A percentile compares a stretch with the other conserved stretches of the same genome.
These are phyloP conservation scores for Dipodomys stephensi DNA, from an alignment of 2,113 vertebrate genomes.

Conservation along the genomic window DNA sequence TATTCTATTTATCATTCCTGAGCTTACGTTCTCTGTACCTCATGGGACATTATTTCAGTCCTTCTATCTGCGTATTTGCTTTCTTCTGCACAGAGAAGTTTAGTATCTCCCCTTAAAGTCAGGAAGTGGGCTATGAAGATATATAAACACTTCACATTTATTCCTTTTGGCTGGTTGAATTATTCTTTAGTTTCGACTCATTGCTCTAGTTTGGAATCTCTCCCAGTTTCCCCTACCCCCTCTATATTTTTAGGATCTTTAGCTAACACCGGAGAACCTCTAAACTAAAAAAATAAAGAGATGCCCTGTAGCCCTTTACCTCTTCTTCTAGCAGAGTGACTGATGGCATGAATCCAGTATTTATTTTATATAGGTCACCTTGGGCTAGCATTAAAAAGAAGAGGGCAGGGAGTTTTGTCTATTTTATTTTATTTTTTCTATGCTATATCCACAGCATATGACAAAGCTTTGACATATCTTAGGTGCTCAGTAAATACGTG, in stretches of 20 bases:
- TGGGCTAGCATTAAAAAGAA: background rate
- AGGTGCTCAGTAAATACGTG: background rate
- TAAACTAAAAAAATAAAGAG: background rate
- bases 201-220: background rate
- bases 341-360: background rate
- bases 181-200: background rate
- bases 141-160: background rate
- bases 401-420: background rate
- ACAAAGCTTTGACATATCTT: background rate
- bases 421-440: background rate
- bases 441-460: background rate
- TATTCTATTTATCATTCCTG: background rate
- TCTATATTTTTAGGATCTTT: background rate
- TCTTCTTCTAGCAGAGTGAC: constrained; percentile 26
- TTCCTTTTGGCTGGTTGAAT: background rate
- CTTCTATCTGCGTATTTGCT: background rate
- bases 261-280: background rate
- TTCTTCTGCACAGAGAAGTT: background rate
- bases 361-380: constrained; percentile 30
- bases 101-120: background rate
- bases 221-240: background rate
- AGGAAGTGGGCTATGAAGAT: background rate
- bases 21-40: background rate
- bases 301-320: background rate
- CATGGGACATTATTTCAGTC: background rate